phyloP scores from a whole-genome alignment of 2,113 vertebrate species.

The Seriola dumerili region DNA sequence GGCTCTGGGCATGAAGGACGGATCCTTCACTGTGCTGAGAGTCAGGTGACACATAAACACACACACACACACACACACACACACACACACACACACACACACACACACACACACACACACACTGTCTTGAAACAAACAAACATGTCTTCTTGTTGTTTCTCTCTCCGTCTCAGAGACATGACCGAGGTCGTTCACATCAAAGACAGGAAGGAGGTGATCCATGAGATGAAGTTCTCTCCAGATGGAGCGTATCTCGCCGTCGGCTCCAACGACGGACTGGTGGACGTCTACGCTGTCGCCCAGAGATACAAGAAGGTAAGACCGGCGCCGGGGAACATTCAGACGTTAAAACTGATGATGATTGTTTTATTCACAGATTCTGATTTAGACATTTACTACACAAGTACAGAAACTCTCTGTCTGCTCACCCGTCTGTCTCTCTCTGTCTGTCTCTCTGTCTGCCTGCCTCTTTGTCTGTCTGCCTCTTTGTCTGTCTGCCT shows the following conservation, averaged over 20 bases:
- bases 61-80: slow-evolving; percentile 3
- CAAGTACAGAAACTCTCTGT: too few species aligned
- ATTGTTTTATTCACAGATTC: too few species aligned
- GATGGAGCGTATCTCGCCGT: slow-evolving; percentile 94
- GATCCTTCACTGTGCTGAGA: slow-evolving; percentile 95
- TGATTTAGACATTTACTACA: too few species aligned
- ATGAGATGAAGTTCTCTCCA: slow-evolving; percentile 97
- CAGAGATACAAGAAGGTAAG: slow-evolving; percentile 93
- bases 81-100: neutral
- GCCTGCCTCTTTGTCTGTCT: too few species aligned
- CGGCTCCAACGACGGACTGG: slow-evolving; percentile 93
- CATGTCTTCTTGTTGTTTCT: neutral
- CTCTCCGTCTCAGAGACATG: slow-evolving; percentile 90
- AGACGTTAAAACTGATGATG: too few species aligned
- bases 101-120: neutral
- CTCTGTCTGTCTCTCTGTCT: too few species aligned
- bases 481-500: too few species aligned
- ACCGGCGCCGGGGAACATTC: too few species aligned
- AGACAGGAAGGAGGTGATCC: slow-evolving; percentile 97
- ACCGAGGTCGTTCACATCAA: slow-evolving; percentile 98
- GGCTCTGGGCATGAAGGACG: slow-evolving; percentile 96
- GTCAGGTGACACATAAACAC: slow-evolving; percentile 84
- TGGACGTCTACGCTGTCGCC: slow-evolving; percentile 92
- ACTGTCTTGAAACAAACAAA: neutral
- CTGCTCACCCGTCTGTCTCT: too few species aligned